Conservation (phyloP, 2,113 vertebrate genomes). For the Eptatretus burgeri region DNA sequence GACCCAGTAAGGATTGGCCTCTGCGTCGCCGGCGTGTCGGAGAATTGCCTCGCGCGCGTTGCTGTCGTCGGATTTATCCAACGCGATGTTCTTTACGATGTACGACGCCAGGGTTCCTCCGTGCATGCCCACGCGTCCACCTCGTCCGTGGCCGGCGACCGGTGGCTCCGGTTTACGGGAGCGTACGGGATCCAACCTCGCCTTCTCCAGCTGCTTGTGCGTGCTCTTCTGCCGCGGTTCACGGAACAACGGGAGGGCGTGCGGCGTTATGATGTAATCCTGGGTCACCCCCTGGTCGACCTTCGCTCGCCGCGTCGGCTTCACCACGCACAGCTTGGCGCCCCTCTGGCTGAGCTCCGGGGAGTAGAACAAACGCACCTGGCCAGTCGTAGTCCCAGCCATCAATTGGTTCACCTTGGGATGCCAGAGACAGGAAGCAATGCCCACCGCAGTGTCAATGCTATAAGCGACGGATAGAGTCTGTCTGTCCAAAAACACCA, state of each 20-base stretch:
- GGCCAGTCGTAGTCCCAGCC: constrained; percentile 63
- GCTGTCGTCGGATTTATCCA: constrained; percentile 84
- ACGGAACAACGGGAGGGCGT: constrained; percentile 89
- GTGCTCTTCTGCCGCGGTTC: constrained; percentile 79
- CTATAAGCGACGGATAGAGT: constrained; percentile 53
- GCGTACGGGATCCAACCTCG: constrained; percentile 58
- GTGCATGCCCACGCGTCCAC: constrained; percentile 67
- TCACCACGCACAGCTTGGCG: constrained; percentile 79
- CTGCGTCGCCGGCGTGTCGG: constrained; percentile 53
- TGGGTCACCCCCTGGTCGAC: constrained; percentile 68
- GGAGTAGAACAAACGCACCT: constrained; percentile 83
- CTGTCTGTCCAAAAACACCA: constrained; percentile 46
- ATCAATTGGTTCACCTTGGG: constrained; percentile 93
- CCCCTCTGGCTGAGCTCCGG: constrained; percentile 80
- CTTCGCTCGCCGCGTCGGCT: constrained; percentile 54
- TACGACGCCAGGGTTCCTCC: constrained; percentile 77
- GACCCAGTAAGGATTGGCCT: constrained; percentile 75
- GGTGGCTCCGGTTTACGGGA: constrained; percentile 74
- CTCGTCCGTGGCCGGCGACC: constrained; percentile 29
- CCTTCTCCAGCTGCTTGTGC: constrained; percentile 81
- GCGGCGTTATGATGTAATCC: constrained; percentile 94
- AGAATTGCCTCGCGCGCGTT: constrained; percentile 85
- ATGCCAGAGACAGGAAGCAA: constrained; percentile 88
- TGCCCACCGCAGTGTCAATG: constrained; percentile 35
- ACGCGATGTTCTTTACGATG: constrained; percentile 89